These are phyloP conservation scores for Tinamus major DNA, from an alignment of 2,797 vertebrate genomes.

Conservation along the genomic window DNA sequence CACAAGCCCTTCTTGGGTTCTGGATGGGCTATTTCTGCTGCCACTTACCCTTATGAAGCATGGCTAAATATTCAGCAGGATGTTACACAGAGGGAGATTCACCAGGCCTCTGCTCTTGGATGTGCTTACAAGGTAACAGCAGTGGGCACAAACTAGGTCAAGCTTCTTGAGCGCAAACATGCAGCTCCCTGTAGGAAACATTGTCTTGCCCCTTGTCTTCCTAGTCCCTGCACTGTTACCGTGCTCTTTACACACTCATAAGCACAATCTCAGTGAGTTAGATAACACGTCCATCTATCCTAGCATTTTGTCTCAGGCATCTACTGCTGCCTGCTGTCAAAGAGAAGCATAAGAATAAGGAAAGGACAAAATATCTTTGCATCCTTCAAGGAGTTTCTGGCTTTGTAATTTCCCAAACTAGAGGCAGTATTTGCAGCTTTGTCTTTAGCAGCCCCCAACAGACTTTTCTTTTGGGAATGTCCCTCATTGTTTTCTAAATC, in stretches of 20 bases:
- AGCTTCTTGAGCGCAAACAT: not conserved
- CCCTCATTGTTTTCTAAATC: not conserved
- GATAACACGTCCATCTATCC: not conserved
- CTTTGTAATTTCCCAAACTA: not conserved
- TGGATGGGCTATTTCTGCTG: not conserved
- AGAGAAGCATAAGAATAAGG: not conserved
- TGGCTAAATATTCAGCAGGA: not conserved
- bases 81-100: not conserved
- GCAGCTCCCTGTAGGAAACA: not conserved
- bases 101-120: not conserved
- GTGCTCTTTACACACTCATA: not conserved
- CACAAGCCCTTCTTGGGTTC: not conserved
- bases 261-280: not conserved
- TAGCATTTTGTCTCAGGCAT: not conserved
- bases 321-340: not conserved
- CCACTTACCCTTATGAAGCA: accelerated
- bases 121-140: not conserved
- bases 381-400: not conserved
- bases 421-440: not conserved
- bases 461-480: not conserved
- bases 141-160: not conserved
- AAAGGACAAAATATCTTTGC: not conserved
- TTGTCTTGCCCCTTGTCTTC: not conserved
- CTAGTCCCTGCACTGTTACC: not conserved
- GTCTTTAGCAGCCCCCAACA: not conserved